Evolutionary conservation across 2,888 invertebrate genomes (phyloP), one percentile per base, ranked within the genome.

Genomic region (Toxonevra muliebris): DNA sequence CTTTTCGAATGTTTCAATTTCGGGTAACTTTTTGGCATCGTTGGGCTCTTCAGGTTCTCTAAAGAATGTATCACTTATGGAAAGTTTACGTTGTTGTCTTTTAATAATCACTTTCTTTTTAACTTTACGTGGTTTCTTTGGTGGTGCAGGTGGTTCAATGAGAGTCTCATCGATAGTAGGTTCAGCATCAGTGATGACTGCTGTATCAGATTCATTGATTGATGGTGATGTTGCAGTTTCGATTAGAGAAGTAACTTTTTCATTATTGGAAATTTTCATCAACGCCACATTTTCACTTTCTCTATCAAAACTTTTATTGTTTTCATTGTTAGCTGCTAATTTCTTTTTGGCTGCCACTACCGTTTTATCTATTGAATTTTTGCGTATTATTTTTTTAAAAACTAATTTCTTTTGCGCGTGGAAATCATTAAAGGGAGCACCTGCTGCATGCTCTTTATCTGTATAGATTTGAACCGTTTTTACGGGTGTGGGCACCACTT

Each of bases 71-170:
- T 82, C 83, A 58, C 80, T 78, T 10, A 79, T 76, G 17, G 84
- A 85, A 10, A 85, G 79, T 66, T 79, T 79, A 1, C 85, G 83
- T 64, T 83, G 82, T 40, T 84, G 76, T 11, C 84, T 76, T 61
- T 80, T 82, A 9, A 85, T 85, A 11, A 85, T 82, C 2, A 85
- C 84, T 71, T 84, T 84, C 75, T 82, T 82, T 72, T 84, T 84
- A 2, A 81, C 74, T 67, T 77, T 81, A 9, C 79, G 76, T 42
- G 78, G 78, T 53, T 80, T 82, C 61, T 81, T 83, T 13, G 75
- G 73, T 10, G 53, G 40, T 11, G 45, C 68, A 1, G 67, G 63
- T 11, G 64, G 42, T 48, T 66, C 61, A 11, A 19, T 40, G 0
- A 15, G 11, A 15, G 13, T 10, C 9, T 58, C 64, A 42, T 65